Base-by-base conservation (phyloP, 2,797 vertebrate genomes). In the Podargus strigoides region DNA sequence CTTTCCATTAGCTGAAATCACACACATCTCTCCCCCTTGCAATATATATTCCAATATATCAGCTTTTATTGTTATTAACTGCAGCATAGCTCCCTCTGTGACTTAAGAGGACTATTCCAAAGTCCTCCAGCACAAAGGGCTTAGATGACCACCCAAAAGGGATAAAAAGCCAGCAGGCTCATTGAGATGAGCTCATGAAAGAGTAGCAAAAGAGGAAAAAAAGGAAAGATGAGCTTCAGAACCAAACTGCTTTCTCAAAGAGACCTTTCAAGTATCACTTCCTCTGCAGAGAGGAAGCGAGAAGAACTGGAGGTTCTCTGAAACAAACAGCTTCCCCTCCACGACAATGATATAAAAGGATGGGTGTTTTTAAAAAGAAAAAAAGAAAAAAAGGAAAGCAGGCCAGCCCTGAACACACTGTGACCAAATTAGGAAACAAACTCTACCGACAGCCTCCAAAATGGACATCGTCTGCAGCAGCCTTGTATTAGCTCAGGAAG, bases 391-490 rank as follows among this genome's bases (percentile, higher is more conserved):
- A 95, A 97, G 85, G 88, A 94, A 96, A 96, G 95, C 96, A 97
- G 96, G 91, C 89, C 89, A 95, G 96, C 89, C 88, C 66, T 66
- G 74, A 96, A 87, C 93, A 96, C 17, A 52, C 72, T 88, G 94
- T 98, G 97, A 98, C 98, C 98, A 98, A 98, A 98, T 98, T 98
- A 98, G 98, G 98, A 98, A 98, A 89, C 63, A 95, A 96, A 92
- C 72, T 88, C 92, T 85, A 90, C 89, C 67, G 66, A 85, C 87
- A 91, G 93, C 81, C 92, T 97, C 95, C 90, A 87, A 89, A 85
- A 96, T 76, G 95, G 95, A 91, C 93, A 90, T 80, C 1, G 2
- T 81, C 73, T 83, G 74, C 88, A 52, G 70, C 73, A 95, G 91
- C 74, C 86, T 90, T 68, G 18, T 69, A 37, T 89, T 84, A 92